phyloP scores from a whole-genome alignment of 2,797 vertebrate genomes.

The Sus cebifrons region DNA sequence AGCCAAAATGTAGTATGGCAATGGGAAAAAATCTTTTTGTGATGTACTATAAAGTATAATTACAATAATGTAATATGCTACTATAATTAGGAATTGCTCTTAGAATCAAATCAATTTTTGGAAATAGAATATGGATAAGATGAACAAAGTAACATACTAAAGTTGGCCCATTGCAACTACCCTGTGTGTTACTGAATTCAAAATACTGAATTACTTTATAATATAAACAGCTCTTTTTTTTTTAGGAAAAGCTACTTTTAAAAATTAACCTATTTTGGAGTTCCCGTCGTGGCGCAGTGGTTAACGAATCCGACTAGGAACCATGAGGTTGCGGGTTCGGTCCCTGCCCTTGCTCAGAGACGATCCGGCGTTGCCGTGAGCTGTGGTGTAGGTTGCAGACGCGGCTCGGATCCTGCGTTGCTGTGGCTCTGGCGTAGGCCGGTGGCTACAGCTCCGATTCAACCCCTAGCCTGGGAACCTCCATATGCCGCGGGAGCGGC shows the following conservation, averaged over 20 bases:
- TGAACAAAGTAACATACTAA: constrained; percentile 41
- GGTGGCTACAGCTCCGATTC: no score
- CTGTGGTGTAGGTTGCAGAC: no score
- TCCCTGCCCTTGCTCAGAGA: no score
- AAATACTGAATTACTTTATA: constrained; percentile 31
- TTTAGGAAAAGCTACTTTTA: constrained; percentile 39
- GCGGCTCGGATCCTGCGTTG: no score
- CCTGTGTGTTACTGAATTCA: background rate
- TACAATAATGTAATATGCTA: constrained; percentile 50
- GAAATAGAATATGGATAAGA: constrained; percentile 16
- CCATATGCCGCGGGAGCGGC: no score
- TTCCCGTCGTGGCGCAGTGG: no score
- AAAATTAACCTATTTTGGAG: background rate
- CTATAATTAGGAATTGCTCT: constrained; percentile 11
- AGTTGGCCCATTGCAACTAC: constrained; percentile 32
- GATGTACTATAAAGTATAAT: background rate
- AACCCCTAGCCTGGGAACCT: no score
- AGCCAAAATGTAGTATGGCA: background rate
- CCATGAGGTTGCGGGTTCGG: no score
- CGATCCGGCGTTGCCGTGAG: no score
- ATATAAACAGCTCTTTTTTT: background rate
- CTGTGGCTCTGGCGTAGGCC: no score
- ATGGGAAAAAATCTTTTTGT: constrained; percentile 1
- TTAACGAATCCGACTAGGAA: no score
- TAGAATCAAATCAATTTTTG: constrained; percentile 25